A percentile compares a stretch with the other conserved stretches of the same genome.
These are phyloP conservation scores for Atta texana DNA, from an alignment of 1,140 invertebrate species.

Conservation along the genomic window DNA sequence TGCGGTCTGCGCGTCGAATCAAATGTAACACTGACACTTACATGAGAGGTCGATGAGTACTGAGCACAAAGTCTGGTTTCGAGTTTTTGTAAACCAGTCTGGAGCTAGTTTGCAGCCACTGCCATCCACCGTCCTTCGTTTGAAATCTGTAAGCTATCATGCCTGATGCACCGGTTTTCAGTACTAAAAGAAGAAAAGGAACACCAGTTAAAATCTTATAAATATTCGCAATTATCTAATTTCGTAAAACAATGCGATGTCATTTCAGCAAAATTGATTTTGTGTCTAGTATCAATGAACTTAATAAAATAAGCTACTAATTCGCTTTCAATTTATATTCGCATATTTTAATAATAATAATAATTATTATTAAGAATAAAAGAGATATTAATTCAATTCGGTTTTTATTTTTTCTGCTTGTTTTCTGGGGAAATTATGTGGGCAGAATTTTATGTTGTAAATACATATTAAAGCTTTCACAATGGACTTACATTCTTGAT, in stretches of 20 bases:
- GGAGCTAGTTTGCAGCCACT: slow-evolving; percentile 99
- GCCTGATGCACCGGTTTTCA: slow-evolving; percentile 99
- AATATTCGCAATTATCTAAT: neutral
- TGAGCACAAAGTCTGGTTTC: slow-evolving; percentile 99
- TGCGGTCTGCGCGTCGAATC: neutral
- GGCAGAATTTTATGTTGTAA: neutral
- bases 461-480: neutral
- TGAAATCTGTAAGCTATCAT: slow-evolving; percentile 99
- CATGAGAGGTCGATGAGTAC: slow-evolving; percentile 98
- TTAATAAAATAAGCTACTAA: neutral
- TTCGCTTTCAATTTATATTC: neutral
- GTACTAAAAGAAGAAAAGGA: slow-evolving; percentile 89
- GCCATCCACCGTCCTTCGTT: slow-evolving; percentile 97
- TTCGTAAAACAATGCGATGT: neutral
- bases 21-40: slow-evolving; percentile 87
- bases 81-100: slow-evolving; percentile 99
- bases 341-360: neutral
- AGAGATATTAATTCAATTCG: neutral
- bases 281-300: neutral
- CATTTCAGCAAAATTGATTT: neutral
- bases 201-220: neutral
- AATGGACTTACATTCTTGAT: slow-evolving; percentile 97
- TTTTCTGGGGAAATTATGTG: neutral
- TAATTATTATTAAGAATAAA: neutral
- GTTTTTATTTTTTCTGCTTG: neutral